phyloP scores from a whole-genome alignment of 2,113 vertebrate species.

The Hystrix brachyura region DNA sequence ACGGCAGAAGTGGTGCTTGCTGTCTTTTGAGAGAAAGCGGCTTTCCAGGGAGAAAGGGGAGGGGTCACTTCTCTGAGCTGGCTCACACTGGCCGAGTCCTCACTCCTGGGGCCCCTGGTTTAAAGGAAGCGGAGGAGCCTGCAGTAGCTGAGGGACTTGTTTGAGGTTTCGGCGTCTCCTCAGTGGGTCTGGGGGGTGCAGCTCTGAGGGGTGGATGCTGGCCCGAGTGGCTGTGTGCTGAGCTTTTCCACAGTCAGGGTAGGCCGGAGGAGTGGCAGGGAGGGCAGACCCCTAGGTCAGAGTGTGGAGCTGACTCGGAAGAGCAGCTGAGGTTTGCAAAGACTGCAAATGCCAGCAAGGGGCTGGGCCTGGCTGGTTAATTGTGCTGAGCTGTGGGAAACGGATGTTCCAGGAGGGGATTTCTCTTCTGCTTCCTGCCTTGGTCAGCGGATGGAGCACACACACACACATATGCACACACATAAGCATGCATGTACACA shows the following conservation, averaged over 20 bases:
- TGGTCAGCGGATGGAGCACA: rapidly evolving
- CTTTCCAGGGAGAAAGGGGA: not conserved
- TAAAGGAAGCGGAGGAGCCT: not conserved
- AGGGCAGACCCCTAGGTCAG: rapidly evolving
- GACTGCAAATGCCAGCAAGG: not conserved
- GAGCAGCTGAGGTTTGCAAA: not conserved
- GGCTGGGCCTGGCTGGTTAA: not conserved
- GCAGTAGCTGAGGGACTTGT: not conserved
- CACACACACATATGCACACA: not conserved
- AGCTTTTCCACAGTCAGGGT: not conserved
- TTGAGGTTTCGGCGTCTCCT: rapidly evolving
- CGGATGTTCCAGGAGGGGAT: not conserved
- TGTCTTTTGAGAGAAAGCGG: not conserved
- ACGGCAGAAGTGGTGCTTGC: not conserved
- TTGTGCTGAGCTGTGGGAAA: not conserved
- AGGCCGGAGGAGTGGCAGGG: not conserved
- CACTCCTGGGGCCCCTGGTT: not conserved
- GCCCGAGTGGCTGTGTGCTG: rapidly evolving
- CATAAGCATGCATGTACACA: too few species aligned
- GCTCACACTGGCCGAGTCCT: not conserved
- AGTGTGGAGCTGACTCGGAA: not conserved
- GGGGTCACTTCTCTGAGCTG: too few species aligned
- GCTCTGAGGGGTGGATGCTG: rapidly evolving
- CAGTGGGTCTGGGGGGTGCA: too few species aligned
- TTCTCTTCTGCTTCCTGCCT: too few species aligned